These are phyloP conservation scores for Pseudopodoces humilis DNA, from an alignment of 2,113 vertebrate species.

Conservation along the genomic window DNA sequence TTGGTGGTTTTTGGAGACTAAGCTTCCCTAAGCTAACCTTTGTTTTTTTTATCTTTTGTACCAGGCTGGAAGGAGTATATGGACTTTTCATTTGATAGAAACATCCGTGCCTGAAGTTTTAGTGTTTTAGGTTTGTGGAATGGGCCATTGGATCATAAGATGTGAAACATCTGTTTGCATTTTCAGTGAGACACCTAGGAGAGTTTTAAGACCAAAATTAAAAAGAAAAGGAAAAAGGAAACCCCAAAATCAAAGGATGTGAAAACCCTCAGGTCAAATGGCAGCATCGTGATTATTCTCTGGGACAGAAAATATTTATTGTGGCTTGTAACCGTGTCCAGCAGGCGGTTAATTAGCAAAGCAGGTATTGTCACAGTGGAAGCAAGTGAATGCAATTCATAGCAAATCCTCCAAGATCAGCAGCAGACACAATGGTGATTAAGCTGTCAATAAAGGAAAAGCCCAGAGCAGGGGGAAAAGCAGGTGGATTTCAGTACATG, in stretches of 20 bases:
- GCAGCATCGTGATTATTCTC: neutral
- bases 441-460: constrained; percentile 37
- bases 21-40: constrained; percentile 53
- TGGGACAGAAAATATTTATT: constrained; percentile 24
- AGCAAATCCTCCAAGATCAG: constrained; percentile 41
- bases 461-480: neutral
- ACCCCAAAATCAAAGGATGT: neutral
- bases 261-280: constrained; percentile 30
- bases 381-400: neutral
- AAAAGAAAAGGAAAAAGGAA: neutral
- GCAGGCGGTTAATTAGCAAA: constrained; percentile 42
- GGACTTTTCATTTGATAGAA: constrained; percentile 71
- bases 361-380: neutral
- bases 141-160: constrained; percentile 56
- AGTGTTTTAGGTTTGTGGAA: constrained; percentile 55
- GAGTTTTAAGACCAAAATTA: neutral
- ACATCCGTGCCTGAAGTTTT: constrained; percentile 42
- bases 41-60: constrained; percentile 32
- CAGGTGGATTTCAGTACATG: neutral
- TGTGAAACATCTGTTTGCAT: constrained; percentile 66
- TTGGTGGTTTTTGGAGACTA: constrained; percentile 27
- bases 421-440: constrained; percentile 41
- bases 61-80: constrained; percentile 31
- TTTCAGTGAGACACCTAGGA: constrained; percentile 50
- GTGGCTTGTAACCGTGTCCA: constrained; percentile 24